Conservation (phyloP, 1,140 invertebrate genomes). For the Drosophila kanapiae region DNA sequence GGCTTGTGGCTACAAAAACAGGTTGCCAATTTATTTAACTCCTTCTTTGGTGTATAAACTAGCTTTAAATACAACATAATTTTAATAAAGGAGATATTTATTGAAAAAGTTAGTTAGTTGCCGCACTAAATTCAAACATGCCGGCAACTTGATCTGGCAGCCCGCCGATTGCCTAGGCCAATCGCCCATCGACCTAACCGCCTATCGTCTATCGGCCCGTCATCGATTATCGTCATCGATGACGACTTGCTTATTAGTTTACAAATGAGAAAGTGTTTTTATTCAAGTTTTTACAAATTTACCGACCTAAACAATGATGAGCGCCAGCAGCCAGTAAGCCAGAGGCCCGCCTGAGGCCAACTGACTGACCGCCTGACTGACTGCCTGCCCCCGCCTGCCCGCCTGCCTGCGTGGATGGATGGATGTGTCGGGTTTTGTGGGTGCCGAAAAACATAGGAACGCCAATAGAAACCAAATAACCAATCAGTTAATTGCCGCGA, state of each 20-base stretch:
- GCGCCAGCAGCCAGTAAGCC: conserved; percentile 36
- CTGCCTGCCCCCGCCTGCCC: neutral
- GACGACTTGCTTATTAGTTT: conserved; percentile 60
- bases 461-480: conserved; percentile 24
- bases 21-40: too few species aligned
- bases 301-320: conserved; percentile 24
- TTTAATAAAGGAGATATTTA: too few species aligned
- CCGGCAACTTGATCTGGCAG: neutral
- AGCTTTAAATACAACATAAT: too few species aligned
- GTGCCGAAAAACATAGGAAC: conserved; percentile 25
- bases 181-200: neutral
- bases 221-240: conserved; percentile 54
- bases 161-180: too few species aligned
- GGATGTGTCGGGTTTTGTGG: conserved; percentile 24
- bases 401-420: conserved; percentile 72
- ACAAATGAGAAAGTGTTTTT: conserved; percentile 67
- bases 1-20: neutral
- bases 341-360: conserved; percentile 16
- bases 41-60: too few species aligned
- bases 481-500: conserved; percentile 53
- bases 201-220: conserved; percentile 6
- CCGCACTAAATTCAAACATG: neutral
- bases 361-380: neutral
- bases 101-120: too few species aligned
- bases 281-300: conserved; percentile 63